These are phyloP conservation scores for Penaeus chinensis DNA, from an alignment of 1,140 invertebrate genomes.

Conservation along the genomic window DNA sequence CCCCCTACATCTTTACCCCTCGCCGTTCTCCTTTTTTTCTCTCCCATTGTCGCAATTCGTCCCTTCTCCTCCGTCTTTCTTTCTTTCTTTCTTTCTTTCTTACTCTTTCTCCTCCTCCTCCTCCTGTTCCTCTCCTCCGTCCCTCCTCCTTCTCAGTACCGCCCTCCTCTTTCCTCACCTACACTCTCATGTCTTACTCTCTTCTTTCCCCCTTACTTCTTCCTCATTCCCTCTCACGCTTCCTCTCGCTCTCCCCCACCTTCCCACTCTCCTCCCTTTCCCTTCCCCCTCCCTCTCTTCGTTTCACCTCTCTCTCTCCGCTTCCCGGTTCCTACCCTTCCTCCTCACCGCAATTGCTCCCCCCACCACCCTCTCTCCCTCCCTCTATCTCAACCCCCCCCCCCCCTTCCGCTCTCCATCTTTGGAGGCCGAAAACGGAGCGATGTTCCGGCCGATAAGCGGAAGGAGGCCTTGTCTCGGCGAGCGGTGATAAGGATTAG, in stretches of 20 bases:
- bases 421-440: no score
- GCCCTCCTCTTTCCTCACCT: not conserved
- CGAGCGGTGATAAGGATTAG: no score
- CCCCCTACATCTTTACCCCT: not conserved
- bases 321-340: not conserved
- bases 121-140: not conserved
- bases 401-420: no score
- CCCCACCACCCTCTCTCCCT: not conserved
- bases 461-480: no score
- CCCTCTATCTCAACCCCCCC: not conserved
- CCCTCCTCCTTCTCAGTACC: not conserved
- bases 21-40: not conserved
- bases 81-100: not conserved
- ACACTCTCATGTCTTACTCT: not conserved
- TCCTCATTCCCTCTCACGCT: slow-evolving; percentile 1
- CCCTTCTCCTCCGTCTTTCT: not conserved
- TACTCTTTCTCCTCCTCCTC: not conserved
- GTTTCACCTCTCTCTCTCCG: no score
- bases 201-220: not conserved
- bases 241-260: not conserved
- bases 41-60: not conserved
- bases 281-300: no score
- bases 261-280: not conserved
- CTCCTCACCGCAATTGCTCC: not conserved
- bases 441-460: no score